Evolutionary conservation across 1,140 invertebrate genomes (phyloP).

Genomic region (Melitaea cinxia): DNA sequence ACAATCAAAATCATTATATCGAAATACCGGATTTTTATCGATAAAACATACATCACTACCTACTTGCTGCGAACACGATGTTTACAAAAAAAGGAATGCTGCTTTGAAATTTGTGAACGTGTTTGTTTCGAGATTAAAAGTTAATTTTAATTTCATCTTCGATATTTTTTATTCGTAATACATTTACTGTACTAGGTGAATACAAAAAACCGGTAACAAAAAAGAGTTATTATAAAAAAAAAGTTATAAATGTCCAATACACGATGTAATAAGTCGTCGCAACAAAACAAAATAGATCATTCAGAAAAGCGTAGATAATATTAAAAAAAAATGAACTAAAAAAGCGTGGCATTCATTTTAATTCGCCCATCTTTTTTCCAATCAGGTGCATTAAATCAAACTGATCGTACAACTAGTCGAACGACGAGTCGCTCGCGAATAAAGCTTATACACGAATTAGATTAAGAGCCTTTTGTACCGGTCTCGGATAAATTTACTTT

Average conservation of each 20-base stretch:
- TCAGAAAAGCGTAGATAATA: neutral
- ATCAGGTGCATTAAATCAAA: constrained; percentile 2
- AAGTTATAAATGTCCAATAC: neutral
- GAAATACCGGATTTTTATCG: constrained; percentile 22
- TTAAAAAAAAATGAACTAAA: neutral
- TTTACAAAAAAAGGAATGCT: constrained; percentile 31
- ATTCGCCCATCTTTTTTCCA: constrained; percentile 1
- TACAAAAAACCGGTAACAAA: neutral
- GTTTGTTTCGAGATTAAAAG: constrained; percentile 28
- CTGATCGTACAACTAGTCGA: neutral
- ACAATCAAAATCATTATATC: constrained; percentile 3
- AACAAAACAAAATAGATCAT: constrained; percentile 1
- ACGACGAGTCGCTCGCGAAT: neutral
- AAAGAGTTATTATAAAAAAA: neutral
- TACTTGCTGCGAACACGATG: constrained; percentile 21
- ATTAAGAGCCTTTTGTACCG: too few relatives aligned
- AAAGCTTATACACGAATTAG: neutral
- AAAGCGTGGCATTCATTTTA: neutral
- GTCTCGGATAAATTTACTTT: too few relatives aligned
- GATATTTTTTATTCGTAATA: neutral
- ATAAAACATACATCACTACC: constrained; percentile 28
- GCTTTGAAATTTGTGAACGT: constrained; percentile 29
- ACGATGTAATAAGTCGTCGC: neutral
- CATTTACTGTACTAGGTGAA: neutral
- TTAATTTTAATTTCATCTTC: constrained; percentile 16